phyloP scores from a whole-genome alignment of 2,113 vertebrate species.

The Nibea coibor region DNA sequence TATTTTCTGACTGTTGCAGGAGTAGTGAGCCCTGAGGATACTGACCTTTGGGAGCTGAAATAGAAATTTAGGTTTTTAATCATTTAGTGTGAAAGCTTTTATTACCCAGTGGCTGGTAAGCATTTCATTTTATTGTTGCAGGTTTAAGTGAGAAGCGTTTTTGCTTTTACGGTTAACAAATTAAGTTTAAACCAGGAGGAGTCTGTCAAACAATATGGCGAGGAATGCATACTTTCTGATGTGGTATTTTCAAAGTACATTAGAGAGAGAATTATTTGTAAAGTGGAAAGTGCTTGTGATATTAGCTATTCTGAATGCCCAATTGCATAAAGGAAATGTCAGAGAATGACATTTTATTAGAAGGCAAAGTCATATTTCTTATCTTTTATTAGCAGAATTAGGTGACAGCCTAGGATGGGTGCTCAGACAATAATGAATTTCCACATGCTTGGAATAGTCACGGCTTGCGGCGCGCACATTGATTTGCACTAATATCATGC shows the following conservation, averaged over 20 bases:
- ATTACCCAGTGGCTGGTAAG: constrained; percentile 36
- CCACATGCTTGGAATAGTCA: constrained; percentile 70
- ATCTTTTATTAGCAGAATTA: constrained; percentile 82
- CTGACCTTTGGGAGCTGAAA: constrained; percentile 9
- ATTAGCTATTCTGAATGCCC: constrained; percentile 70
- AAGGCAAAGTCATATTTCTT: constrained; percentile 76
- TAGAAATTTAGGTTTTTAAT: constrained; percentile 13
- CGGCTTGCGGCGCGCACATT: constrained; percentile 71
- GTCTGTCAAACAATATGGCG: constrained; percentile 38
- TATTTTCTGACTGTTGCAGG: constrained; percentile 16
- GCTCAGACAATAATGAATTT: constrained; percentile 76
- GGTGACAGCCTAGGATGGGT: constrained; percentile 68
- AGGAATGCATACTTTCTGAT: constrained; percentile 54
- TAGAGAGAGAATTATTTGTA: constrained; percentile 65
- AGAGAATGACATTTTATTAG: constrained; percentile 81
- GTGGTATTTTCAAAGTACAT: constrained; percentile 78
- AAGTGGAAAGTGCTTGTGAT: constrained; percentile 64
- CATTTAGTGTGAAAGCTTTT: background rate
- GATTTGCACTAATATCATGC: constrained; percentile 81
- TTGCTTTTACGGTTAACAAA: constrained; percentile 60
- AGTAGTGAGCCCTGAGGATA: constrained; percentile 5
- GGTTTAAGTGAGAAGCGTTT: constrained; percentile 40
- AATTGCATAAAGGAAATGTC: constrained; percentile 81
- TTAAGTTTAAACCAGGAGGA: constrained; percentile 54
- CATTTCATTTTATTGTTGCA: constrained; percentile 51